Evolutionary conservation across 2,797 vertebrate genomes (phyloP), one percentile per base, ranked within the genome.

Genomic region (Gadopsis marmoratus): DNA sequence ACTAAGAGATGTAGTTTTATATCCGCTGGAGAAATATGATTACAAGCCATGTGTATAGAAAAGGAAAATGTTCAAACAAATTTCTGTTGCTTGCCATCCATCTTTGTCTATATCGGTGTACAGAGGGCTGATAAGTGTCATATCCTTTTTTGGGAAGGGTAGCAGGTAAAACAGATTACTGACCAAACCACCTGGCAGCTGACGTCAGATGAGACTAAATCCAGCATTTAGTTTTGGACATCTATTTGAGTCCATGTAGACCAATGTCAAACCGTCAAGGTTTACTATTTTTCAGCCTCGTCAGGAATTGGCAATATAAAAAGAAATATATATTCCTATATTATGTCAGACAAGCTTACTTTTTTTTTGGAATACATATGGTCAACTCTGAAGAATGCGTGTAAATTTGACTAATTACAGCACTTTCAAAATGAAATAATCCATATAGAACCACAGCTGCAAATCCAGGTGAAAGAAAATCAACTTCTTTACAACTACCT

Each of bases 351-450:
- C 7, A 35, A 59, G 55, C 13, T 35, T 58, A 6, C 13, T n/a
- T 16, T 23, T 31, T 7, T 17, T 54, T 19, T 53, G 39, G 26
- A 55, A 29, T 68, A 37, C 16, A 54, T 17, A 66, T 51, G 8
- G 33, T 66, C 48, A 31, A 37, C 8, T 54, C 23, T 29, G 50
- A 29, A 10, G 11, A 9, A n/a, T 26, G 13, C 0, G 2, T n/a
- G 11, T 33, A 1, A 13, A 31, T 33, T 35, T 10, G 17, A 43
- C 19, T 7, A 7, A 48, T 21, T 12, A 4, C 29, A 1, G 8
- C 48, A 29, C 39, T 54, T 56, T 33, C 37, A 33, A 69, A 71
- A 21, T 50, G 12, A 63, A 62, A 10, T 43, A 33, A 54, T 54
- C 39, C 19, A n/a, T 56, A 14, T 63, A 31, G 56, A 63, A 9